Evolutionary conservation across 2,797 vertebrate genomes (phyloP).

Genomic region (Ctenosaura bakeri): DNA sequence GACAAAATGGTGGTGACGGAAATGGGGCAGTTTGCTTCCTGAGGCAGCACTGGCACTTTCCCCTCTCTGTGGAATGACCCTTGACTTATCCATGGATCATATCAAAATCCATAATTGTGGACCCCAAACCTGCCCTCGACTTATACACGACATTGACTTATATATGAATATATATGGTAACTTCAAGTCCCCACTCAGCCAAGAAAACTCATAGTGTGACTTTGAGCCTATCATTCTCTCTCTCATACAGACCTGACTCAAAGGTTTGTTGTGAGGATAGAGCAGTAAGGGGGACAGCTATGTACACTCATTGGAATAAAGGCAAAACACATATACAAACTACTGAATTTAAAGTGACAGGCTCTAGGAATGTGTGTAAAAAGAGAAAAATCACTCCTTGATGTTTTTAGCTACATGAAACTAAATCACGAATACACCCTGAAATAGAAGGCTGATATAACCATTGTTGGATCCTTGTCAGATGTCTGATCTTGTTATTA

Average conservation of each 20-base stretch:
- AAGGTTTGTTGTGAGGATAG: neutral
- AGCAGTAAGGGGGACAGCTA: neutral
- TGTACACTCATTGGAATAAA: neutral
- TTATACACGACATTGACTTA: too few relatives aligned
- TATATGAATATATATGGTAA: too few relatives aligned
- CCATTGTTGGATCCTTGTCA: neutral
- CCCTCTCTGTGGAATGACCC: too few relatives aligned
- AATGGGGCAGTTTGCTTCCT: too few relatives aligned
- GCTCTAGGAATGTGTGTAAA: neutral
- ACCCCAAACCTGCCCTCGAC: too few relatives aligned
- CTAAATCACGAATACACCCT: conserved; percentile 1
- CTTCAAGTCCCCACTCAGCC: neutral
- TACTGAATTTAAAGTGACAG: neutral
- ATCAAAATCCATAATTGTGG: too few relatives aligned
- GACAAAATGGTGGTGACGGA: too few relatives aligned
- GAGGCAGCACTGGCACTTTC: too few relatives aligned
- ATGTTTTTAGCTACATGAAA: neutral
- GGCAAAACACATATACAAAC: neutral
- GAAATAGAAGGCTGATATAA: neutral
- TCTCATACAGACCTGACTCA: neutral
- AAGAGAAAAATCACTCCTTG: neutral
- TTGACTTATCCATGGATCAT: too few relatives aligned
- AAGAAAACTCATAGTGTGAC: neutral
- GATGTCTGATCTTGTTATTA: conserved; percentile 1
- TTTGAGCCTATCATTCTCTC: neutral